Conservation (phyloP, 2,888 invertebrate species). For the Trachelus troglodyta region DNA sequence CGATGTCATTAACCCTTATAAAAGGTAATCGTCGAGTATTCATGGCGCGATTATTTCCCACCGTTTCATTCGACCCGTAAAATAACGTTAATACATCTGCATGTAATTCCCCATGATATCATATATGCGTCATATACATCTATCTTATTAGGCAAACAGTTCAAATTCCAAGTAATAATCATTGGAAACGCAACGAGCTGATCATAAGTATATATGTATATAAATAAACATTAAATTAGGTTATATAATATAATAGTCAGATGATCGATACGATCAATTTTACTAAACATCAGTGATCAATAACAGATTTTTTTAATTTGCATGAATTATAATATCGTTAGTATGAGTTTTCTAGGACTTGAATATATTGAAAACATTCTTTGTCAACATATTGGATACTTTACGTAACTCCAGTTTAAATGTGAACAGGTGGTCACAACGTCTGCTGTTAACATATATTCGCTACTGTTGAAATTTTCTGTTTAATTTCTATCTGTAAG, state of each 20-base stretch:
- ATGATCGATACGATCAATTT: not conserved
- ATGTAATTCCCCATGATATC: not conserved
- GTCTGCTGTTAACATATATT: not conserved
- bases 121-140: not conserved
- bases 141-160: not conserved
- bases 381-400: not conserved
- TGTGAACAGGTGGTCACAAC: not conserved
- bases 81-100: not conserved
- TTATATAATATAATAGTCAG: not conserved
- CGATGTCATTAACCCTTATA: not conserved
- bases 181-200: not conserved
- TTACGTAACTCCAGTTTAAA: not conserved
- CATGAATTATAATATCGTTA: not conserved
- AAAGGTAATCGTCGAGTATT: not conserved
- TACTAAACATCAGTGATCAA: not conserved
- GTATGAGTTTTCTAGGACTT: not conserved
- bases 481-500: not conserved
- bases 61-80: not conserved
- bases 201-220: not conserved
- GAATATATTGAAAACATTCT: not conserved
- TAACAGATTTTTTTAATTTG: not conserved
- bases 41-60: not conserved
- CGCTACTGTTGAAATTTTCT: not conserved
- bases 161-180: not conserved
- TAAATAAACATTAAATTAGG: not conserved